phyloP scores from a whole-genome alignment of 2,888 invertebrate genomes.

The Meteorus cinctellus region DNA sequence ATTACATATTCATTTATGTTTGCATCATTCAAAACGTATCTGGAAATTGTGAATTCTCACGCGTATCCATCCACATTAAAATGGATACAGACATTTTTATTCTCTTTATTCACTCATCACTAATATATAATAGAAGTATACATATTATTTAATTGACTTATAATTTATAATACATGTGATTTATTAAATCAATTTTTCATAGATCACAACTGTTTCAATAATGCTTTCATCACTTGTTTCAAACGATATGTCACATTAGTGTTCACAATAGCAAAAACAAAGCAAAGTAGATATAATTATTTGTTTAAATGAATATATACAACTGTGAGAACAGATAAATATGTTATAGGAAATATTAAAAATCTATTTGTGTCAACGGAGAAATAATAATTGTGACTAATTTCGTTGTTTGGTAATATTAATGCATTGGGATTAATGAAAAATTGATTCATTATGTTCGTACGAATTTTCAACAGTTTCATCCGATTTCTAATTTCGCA shows the following conservation, averaged over 20 bases:
- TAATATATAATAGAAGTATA: conserved; percentile 25
- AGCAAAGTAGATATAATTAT: not conserved
- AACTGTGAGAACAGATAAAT: too few relatives aligned
- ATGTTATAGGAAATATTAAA: too few relatives aligned
- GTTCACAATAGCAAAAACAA: not conserved
- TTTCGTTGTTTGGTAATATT: conserved; percentile 15
- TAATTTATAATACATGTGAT: conserved; percentile 38
- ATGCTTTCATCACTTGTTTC: not conserved
- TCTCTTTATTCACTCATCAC: conserved; percentile 6
- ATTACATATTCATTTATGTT: not conserved
- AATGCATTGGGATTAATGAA: conserved; percentile 15
- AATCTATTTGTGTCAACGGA: too few relatives aligned
- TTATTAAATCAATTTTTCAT: conserved; percentile 13
- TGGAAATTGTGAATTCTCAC: not conserved
- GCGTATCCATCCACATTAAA: not conserved
- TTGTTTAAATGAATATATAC: not conserved
- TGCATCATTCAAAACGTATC: not conserved
- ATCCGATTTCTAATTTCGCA: conserved; percentile 47
- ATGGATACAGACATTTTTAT: conserved; percentile 12
- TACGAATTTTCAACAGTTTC: conserved; percentile 51
- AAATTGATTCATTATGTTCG: conserved; percentile 27
- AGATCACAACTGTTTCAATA: not conserved
- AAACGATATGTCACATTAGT: not conserved
- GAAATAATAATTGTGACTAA: not conserved
- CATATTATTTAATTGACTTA: conserved; percentile 40